Evolutionary conservation across 1,140 invertebrate genomes (phyloP).

Genomic region (Branchinecta lynchi): DNA sequence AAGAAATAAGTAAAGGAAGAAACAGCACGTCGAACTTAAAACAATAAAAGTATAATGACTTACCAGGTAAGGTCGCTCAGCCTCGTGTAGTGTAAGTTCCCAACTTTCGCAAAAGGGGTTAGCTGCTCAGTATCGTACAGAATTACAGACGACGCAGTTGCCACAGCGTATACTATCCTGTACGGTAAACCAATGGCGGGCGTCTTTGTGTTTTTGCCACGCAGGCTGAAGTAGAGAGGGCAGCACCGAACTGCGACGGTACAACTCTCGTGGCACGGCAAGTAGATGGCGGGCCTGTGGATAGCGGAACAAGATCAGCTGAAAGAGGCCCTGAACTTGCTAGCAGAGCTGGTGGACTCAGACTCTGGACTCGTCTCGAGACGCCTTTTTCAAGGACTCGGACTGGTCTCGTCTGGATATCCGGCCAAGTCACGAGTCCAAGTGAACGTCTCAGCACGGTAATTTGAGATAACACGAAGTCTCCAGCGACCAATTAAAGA

Average conservation of each 20-base stretch:
- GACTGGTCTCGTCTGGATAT: too few species aligned
- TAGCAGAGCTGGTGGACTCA: constrained; percentile 7
- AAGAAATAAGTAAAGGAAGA: too few species aligned
- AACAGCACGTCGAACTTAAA: too few species aligned
- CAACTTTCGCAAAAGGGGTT: constrained; percentile 63
- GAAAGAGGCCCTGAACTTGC: not conserved
- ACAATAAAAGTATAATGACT: constrained; percentile 20
- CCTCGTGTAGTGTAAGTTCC: constrained; percentile 84
- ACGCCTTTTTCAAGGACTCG: too few species aligned
- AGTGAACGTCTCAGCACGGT: too few species aligned
- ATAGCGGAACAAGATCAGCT: constrained; percentile 21
- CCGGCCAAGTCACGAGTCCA: too few species aligned
- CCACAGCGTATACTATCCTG: constrained; percentile 75
- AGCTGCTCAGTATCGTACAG: constrained; percentile 83
- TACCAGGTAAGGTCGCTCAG: constrained; percentile 81
- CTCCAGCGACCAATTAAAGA: too few species aligned
- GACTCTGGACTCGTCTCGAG: too few species aligned
- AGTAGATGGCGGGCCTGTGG: constrained; percentile 56
- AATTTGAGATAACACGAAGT: too few species aligned
- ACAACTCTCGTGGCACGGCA: constrained; percentile 60
- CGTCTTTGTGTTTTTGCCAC: constrained; percentile 24
- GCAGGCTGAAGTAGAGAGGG: constrained; percentile 53
- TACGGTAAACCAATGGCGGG: constrained; percentile 33
- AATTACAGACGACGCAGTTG: constrained; percentile 65
- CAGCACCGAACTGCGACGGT: constrained; percentile 66